A percentile compares a stretch with the other conserved stretches of the same genome.
These are phyloP conservation scores for Ernsta delagoae DNA, from an alignment of 2,888 invertebrate species.

Conservation along the genomic window DNA sequence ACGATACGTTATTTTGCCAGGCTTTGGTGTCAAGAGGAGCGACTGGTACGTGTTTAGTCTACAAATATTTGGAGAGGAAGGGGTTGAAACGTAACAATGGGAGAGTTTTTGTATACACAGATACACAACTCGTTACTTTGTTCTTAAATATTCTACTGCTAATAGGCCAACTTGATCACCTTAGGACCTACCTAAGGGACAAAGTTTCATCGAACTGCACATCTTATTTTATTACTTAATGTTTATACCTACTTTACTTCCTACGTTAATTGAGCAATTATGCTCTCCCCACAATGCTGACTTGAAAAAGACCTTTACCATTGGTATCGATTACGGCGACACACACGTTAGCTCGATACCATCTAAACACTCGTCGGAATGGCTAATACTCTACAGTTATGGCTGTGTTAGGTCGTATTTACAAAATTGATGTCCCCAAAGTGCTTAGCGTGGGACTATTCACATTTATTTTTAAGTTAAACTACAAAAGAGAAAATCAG, in stretches of 20 bases:
- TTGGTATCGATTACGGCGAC: constrained; percentile 63
- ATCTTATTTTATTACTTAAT: too few species aligned
- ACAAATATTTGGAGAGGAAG: constrained; percentile 34
- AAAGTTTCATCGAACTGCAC: too few species aligned
- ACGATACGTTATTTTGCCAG: constrained; percentile 31
- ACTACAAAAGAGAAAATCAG: too few species aligned
- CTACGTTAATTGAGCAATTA: constrained; percentile 6
- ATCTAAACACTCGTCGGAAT: constrained; percentile 68
- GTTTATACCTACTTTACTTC: background rate
- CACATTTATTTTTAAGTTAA: too few species aligned
- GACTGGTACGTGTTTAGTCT: constrained; percentile 32
- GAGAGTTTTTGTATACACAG: constrained; percentile 20
- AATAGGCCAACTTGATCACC: too few species aligned
- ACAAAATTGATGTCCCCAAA: constrained; percentile 1
- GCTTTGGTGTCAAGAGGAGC: constrained; percentile 36
- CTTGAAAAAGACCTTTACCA: constrained; percentile 43
- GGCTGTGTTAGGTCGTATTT: constrained; percentile 24
- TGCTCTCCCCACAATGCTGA: background rate
- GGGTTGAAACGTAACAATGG: constrained; percentile 34
- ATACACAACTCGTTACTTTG: constrained; percentile 30
- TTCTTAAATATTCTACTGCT: background rate
- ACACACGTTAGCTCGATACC: constrained; percentile 68
- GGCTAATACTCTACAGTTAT: constrained; percentile 41
- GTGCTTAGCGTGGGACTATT: background rate
- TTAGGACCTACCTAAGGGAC: too few species aligned